Percentiles rank a stretch among this genome's conserved stretches.
Evolutionary conservation across 2,113 vertebrate genomes (phyloP).

Genomic region (Bubo blakistoni): DNA sequence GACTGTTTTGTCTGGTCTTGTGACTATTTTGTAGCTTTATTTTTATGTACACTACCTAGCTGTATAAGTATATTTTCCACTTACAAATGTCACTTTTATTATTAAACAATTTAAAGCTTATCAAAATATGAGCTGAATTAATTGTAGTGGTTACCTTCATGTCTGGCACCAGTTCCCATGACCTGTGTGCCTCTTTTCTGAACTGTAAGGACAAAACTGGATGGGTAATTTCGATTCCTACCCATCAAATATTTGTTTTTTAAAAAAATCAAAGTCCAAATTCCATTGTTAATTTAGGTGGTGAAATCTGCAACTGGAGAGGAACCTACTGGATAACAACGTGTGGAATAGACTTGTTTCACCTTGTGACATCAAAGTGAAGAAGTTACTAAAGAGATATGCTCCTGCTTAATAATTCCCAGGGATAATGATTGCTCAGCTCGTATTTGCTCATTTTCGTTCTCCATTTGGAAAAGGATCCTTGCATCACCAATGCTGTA

Average conservation of each 20-base stretch:
- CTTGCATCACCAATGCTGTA: not conserved
- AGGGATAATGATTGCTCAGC: not conserved
- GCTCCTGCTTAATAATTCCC: not conserved
- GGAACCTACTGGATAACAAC: not conserved
- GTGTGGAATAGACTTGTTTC: not conserved
- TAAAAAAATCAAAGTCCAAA: not conserved
- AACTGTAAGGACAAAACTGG: not conserved
- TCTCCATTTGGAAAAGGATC: not conserved
- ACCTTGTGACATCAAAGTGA: not conserved
- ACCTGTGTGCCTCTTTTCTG: not conserved
- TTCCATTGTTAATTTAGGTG: not conserved
- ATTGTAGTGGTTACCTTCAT: not conserved
- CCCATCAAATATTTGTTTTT: not conserved
- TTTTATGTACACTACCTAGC: not conserved
- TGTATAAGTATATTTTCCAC: not conserved
- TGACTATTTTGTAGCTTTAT: not conserved
- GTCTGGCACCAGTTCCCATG: not conserved
- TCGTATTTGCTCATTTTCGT: not conserved
- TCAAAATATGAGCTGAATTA: not conserved
- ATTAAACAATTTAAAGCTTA: not conserved
- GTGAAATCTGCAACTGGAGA: not conserved
- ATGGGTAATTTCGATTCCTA: not conserved
- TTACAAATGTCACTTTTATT: not conserved
- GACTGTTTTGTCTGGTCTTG: not conserved
- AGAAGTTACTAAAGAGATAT: not conserved